Conservation (phyloP, 2,113 vertebrate species). For the Chionis minor region DNA sequence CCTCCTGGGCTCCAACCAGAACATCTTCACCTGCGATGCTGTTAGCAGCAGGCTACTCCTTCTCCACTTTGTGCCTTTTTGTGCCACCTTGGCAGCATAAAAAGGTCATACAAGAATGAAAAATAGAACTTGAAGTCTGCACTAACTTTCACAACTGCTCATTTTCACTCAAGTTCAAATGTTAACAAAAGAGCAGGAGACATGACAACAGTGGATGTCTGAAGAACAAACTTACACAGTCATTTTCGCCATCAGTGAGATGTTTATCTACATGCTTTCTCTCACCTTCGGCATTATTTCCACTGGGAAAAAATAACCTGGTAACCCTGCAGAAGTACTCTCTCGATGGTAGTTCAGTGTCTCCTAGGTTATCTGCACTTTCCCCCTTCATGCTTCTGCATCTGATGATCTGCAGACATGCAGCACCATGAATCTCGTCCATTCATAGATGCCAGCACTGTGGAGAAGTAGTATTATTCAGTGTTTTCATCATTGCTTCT, state of each 20-base stretch:
- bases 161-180: not conserved
- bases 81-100: not conserved
- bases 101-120: not conserved
- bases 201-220: not conserved
- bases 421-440: not conserved
- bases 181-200: not conserved
- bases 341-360: not conserved
- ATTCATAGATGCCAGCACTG: not conserved
- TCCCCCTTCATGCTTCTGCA: not conserved
- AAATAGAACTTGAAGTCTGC: not conserved
- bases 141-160: not conserved
- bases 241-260: not conserved
- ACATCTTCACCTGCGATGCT: not conserved
- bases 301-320: not conserved
- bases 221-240: not conserved
- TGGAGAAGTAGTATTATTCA: not conserved
- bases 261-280: not conserved
- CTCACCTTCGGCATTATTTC: not conserved
- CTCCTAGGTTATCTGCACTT: not conserved
- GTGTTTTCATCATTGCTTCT: not conserved
- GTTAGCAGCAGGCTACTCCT: not conserved
- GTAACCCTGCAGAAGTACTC: not conserved
- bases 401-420: not conserved
- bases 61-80: not conserved
- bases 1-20: not conserved